Base-by-base conservation (phyloP, 2,888 invertebrate species). In the Drosophila mimica region DNA sequence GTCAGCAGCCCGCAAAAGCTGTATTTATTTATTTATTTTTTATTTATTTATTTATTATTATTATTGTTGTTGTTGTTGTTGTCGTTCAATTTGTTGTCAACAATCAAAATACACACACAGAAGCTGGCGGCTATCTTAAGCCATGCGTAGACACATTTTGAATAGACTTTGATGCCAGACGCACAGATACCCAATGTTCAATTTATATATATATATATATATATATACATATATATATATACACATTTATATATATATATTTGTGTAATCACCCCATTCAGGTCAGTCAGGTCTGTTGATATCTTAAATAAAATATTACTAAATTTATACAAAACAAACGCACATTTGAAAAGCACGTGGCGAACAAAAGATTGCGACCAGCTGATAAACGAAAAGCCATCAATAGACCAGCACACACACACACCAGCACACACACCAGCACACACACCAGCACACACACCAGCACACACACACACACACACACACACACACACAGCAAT, bases 261-360 rank as follows among this genome's bases (percentile, higher is more conserved):
- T 3, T 25, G 2, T 25, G 3, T 25, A n/a, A n/a, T n/a, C n/a
- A 11, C 11, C 13, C 20, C 20, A 40, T 40, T 40, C 40, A 40
- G n/a, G n/a, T n/a, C n/a, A 25, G 25, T 40, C n/a, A 40, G n/a
- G n/a, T 40, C 46, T 7, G 20, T 20, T 2, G 13, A 20, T 46
- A 46, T 25, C 7, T 20, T 7, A 25, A 15, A 4, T 8, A 1
- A 25, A 46, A 2, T 15, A 28, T 46, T 46, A 46, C 46, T 46
- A 15, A 46, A 25, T 25, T 25, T 15, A 25, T 4, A 15, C 15
- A 15, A 46, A 7, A 0, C n/a, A 48, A 48, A 64, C 48, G 71
- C 57, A 67, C 36, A 71, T 46, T 25, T 46, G 15, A 57, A 61
- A 69, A 70, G 80, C 79, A 80, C 76, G 79, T 79, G 80, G 80